These are phyloP conservation scores for Meta bourneti DNA, from an alignment of 2,888 invertebrate species.

Conservation along the genomic window DNA sequence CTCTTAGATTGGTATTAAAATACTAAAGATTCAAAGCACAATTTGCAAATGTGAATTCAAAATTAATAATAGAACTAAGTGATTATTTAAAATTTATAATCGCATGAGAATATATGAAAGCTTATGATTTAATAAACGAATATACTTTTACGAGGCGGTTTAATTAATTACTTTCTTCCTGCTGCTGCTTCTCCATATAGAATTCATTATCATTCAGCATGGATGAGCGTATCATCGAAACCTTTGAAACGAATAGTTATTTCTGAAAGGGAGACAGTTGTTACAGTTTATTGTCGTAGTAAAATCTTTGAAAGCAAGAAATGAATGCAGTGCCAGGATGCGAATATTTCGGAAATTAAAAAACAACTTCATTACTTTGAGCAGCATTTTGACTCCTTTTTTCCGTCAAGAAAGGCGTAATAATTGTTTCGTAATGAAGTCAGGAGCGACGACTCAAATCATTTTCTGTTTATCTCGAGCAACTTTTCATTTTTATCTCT, in stretches of 20 bases:
- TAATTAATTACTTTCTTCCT: too few relatives aligned
- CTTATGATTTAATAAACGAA: too few relatives aligned
- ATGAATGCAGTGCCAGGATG: neutral
- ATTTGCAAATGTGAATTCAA: too few relatives aligned
- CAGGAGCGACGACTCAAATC: neutral
- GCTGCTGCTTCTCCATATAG: too few relatives aligned
- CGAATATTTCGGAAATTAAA: neutral
- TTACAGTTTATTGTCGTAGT: neutral
- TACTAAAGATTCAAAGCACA: too few relatives aligned
- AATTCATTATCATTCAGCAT: too few relatives aligned
- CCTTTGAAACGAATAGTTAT: neutral
- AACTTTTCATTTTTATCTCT: neutral
- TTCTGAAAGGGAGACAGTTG: neutral
- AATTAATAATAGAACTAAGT: too few relatives aligned
- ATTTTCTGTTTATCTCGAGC: neutral
- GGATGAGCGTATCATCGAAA: neutral
- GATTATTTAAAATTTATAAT: too few relatives aligned
- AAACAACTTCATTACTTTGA: neutral
- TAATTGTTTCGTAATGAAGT: neutral
- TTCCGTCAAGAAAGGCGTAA: neutral
- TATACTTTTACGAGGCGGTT: too few relatives aligned
- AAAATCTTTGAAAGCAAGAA: neutral
- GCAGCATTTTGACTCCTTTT: neutral
- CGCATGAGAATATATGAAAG: too few relatives aligned
- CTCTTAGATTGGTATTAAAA: too few relatives aligned